Evolutionary conservation across 1,140 invertebrate species (phyloP).

Genomic region (Tachypleus tridentatus): DNA sequence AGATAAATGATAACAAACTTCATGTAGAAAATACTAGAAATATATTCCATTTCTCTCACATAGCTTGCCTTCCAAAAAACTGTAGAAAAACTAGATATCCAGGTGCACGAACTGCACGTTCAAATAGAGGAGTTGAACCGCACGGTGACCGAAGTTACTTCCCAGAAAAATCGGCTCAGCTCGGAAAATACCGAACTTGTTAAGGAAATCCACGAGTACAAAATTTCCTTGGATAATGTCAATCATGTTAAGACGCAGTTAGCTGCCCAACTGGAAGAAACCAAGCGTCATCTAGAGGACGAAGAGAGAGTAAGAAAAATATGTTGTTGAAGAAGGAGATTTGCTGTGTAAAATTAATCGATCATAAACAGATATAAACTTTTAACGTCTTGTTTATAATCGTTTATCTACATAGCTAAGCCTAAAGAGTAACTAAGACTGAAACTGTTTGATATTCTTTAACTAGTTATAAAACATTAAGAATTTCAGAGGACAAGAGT

Average conservation of each 20-base stretch:
- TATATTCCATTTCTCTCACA: not conserved
- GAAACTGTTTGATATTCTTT: too few species aligned
- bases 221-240: slow-evolving; percentile 84
- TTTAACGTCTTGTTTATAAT: too few species aligned
- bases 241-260: slow-evolving; percentile 79
- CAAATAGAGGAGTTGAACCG: slow-evolving; percentile 92
- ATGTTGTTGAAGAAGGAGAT: not conserved
- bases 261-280: slow-evolving; percentile 79
- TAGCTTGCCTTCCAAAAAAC: slow-evolving; percentile 62
- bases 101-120: slow-evolving; percentile 74
- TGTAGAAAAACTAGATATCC: slow-evolving; percentile 77
- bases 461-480: too few species aligned
- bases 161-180: slow-evolving; percentile 36
- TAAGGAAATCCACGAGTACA: slow-evolving; percentile 88
- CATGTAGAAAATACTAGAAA: not conserved
- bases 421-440: too few species aligned
- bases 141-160: slow-evolving; percentile 86
- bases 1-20: not conserved
- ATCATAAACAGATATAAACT: too few species aligned
- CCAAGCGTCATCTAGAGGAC: slow-evolving; percentile 82
- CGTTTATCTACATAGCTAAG: too few species aligned
- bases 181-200: slow-evolving; percentile 82
- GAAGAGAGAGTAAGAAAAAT: slow-evolving; percentile 58
- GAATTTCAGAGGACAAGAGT: too few species aligned
- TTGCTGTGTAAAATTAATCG: too few species aligned